phyloP scores from a whole-genome alignment of 1,140 invertebrate species.

The Eriocheir sinensis region DNA sequence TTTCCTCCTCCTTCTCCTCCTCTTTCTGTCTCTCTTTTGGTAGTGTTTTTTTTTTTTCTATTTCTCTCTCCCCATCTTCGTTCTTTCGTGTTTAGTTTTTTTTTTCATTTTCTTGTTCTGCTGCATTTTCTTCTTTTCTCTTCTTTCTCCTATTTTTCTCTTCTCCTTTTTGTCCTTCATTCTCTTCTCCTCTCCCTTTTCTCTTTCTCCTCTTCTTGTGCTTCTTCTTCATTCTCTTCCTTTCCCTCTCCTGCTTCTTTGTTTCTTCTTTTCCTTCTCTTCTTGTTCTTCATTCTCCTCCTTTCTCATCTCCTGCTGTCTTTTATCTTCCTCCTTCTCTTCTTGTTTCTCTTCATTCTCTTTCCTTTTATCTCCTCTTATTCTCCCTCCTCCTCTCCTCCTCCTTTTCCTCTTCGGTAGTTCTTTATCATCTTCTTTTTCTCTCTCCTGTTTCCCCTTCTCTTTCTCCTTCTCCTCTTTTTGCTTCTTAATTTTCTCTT shows the following conservation, averaged over 20 bases:
- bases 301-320: too few species aligned
- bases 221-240: not conserved
- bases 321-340: not conserved
- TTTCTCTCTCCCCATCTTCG: not conserved
- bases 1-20: too few species aligned
- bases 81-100: not conserved
- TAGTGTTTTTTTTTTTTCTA: too few species aligned
- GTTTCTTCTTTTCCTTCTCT: not conserved
- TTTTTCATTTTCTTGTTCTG: not conserved
- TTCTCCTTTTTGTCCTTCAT: not conserved
- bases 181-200: not conserved
- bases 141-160: not conserved
- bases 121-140: conserved; percentile 16
- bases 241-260: not conserved
- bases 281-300: not conserved
- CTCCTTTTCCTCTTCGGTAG: too few species aligned
- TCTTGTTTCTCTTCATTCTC: too few species aligned
- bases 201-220: not conserved
- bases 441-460: too few species aligned
- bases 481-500: too few species aligned
- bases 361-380: too few species aligned
- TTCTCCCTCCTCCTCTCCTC: too few species aligned
- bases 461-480: too few species aligned
- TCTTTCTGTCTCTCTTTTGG: too few species aligned
- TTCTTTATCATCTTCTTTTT: too few species aligned